phyloP scores from a whole-genome alignment of 2,888 invertebrate genomes.

The Dasypogon diadema region DNA sequence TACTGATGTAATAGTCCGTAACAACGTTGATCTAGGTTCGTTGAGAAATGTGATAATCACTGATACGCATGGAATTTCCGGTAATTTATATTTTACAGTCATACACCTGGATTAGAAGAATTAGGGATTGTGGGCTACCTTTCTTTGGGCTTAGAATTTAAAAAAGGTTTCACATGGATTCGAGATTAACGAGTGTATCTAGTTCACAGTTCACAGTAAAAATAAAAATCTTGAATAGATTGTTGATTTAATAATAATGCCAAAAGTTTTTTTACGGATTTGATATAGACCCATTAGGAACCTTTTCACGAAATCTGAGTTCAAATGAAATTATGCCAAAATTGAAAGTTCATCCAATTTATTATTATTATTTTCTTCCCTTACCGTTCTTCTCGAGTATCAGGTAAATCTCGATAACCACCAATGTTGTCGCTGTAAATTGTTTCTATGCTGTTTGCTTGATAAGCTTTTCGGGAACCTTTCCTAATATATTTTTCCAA shows the following conservation, averaged over 20 bases:
- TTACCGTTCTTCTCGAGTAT: conserved; percentile 63
- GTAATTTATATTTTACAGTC: conserved; percentile 57
- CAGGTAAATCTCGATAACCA: conserved; percentile 61
- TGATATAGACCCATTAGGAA: too few relatives aligned
- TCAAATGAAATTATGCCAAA: too few relatives aligned
- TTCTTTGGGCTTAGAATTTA: too few relatives aligned
- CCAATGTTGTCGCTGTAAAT: conserved; percentile 61
- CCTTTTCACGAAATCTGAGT: too few relatives aligned
- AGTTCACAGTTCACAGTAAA: background rate
- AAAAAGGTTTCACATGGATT: too few relatives aligned
- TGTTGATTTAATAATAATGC: too few relatives aligned
- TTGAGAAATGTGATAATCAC: conserved; percentile 64
- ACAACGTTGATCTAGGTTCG: conserved; percentile 63
- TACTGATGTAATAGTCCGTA: conserved; percentile 62
- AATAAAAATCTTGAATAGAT: too few relatives aligned
- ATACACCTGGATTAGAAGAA: conserved; percentile 59
- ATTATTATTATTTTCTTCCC: too few relatives aligned
- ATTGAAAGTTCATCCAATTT: background rate
- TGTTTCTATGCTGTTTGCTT: background rate
- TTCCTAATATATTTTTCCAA: background rate
- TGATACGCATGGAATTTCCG: conserved; percentile 58
- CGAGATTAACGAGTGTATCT: too few relatives aligned
- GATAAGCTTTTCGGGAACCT: background rate
- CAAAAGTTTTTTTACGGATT: too few relatives aligned
- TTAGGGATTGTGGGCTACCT: too few relatives aligned